Evolutionary conservation across 2,797 vertebrate genomes (phyloP).

Genomic region (Botia almorhae): DNA sequence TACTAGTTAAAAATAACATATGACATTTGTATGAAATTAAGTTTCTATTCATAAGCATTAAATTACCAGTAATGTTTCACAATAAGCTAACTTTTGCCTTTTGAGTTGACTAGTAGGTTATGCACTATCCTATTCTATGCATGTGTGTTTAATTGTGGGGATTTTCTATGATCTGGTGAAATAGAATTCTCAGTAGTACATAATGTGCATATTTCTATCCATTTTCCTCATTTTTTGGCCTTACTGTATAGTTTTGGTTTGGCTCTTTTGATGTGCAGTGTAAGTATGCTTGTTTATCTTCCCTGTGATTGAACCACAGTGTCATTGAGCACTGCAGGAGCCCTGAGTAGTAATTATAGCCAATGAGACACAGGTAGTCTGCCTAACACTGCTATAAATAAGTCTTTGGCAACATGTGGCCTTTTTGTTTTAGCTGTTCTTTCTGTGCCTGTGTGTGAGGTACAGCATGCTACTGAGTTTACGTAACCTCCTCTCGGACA

Average conservation of each 20-base stretch:
- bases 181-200: neutral
- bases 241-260: slow-evolving; percentile 12
- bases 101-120: too few relatives aligned
- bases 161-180: neutral
- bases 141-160: slow-evolving; percentile 24
- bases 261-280: slow-evolving; percentile 1
- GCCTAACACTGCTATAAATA: slow-evolving; percentile 57
- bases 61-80: neutral
- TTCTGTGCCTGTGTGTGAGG: slow-evolving; percentile 5
- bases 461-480: slow-evolving; percentile 56
- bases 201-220: neutral
- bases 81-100: neutral
- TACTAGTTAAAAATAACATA: neutral
- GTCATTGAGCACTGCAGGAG: slow-evolving; percentile 23
- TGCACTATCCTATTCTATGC: too few relatives aligned
- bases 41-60: neutral
- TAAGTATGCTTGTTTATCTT: slow-evolving; percentile 10
- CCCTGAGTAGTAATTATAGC: slow-evolving; percentile 46
- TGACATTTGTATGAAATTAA: neutral
- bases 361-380: slow-evolving; percentile 52
- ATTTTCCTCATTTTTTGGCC: neutral
- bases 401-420: neutral
- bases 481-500: slow-evolving; percentile 69
- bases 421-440: slow-evolving; percentile 37
- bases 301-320: slow-evolving; percentile 29